Evolutionary conservation across 2,113 vertebrate genomes (phyloP).

Genomic region (Semnornis frantzii): DNA sequence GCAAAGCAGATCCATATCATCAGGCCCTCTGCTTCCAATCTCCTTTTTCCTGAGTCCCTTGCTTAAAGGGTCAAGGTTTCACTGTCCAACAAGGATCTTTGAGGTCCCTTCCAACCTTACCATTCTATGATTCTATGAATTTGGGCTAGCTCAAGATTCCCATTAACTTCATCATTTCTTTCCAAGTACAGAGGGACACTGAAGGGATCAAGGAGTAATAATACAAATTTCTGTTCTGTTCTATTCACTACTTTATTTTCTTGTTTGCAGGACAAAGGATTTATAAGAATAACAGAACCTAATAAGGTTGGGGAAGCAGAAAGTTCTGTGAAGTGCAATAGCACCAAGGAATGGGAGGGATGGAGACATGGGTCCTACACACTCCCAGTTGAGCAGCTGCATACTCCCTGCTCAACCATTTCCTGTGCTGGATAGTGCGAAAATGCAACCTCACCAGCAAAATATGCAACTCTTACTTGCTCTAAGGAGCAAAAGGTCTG

Average conservation of each 20-base stretch:
- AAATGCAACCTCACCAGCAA: neutral
- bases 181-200: neutral
- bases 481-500: neutral
- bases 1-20: no score
- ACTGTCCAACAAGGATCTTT: no score
- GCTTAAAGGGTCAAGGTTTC: no score
- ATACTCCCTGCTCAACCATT: neutral
- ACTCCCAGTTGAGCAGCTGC: neutral
- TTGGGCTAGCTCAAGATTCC: neutral
- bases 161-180: neutral
- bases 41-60: no score
- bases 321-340: neutral
- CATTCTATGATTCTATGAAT: no score
- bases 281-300: neutral
- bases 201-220: neutral
- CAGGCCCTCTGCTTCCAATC: no score
- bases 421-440: neutral
- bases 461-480: neutral
- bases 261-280: neutral
- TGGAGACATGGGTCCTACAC: neutral
- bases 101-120: no score
- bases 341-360: neutral
- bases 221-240: neutral
- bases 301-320: neutral
- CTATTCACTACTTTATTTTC: neutral